A percentile compares a stretch with the other conserved stretches of the same genome.
These are phyloP conservation scores for Nestor notabilis DNA, from an alignment of 2,113 vertebrate genomes.

Conservation along the genomic window DNA sequence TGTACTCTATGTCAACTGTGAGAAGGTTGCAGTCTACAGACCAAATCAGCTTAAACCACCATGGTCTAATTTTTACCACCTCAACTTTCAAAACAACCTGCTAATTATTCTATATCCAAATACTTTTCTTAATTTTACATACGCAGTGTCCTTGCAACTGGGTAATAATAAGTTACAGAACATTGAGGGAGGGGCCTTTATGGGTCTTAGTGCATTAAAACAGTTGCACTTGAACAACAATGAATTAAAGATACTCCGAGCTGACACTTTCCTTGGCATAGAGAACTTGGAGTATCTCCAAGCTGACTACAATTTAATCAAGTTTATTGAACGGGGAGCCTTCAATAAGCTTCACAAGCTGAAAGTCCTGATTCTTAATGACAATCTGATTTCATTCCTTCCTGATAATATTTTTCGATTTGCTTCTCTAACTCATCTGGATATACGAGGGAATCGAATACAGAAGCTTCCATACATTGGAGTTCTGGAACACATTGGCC, in stretches of 20 bases:
- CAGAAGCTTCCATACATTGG: conserved; percentile 97
- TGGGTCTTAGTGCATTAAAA: conserved; percentile 93
- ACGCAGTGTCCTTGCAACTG: conserved; percentile 96
- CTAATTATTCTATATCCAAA: conserved; percentile 94
- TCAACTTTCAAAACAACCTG: conserved; percentile 98
- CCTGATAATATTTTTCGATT: conserved; percentile 99
- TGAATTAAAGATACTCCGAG: conserved; percentile 93
- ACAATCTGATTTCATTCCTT: conserved; percentile 94
- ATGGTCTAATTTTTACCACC: conserved; percentile 92
- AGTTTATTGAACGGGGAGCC: conserved; percentile 96
- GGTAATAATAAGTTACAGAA: conserved; percentile 99
- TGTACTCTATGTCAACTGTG: conserved; percentile 98
- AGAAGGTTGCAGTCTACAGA: conserved; percentile 94
- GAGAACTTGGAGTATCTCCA: conserved; percentile 99
- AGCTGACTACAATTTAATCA: conserved; percentile 99
- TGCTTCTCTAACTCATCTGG: conserved; percentile 96
- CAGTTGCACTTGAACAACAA: conserved; percentile 99
- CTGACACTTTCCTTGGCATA: conserved; percentile 96
- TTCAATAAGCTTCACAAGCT: conserved; percentile 98
- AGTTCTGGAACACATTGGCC: conserved; percentile 95
- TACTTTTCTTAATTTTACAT: conserved; percentile 95
- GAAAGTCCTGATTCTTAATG: conserved; percentile 98
- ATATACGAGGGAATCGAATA: conserved; percentile 97
- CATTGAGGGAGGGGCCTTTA: conserved; percentile 95
- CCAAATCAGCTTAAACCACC: conserved; percentile 95